These are phyloP conservation scores for Cavia porcellus DNA, from an alignment of 2,113 vertebrate genomes.

Conservation along the genomic window DNA sequence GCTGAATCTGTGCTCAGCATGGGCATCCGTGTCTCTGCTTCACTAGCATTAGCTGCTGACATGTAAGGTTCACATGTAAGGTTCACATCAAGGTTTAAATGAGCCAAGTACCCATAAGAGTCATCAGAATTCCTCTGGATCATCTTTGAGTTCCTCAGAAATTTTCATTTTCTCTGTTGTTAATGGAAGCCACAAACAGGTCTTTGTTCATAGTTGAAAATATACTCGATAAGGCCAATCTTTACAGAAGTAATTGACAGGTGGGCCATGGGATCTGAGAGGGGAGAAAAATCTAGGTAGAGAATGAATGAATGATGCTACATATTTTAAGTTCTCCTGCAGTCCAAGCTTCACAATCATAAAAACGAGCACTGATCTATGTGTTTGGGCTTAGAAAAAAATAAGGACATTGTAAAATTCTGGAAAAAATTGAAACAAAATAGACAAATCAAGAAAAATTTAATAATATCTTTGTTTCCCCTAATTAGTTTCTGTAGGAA, in stretches of 20 bases:
- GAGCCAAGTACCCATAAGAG: neutral
- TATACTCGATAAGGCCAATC: neutral
- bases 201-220: slow-evolving; percentile 12
- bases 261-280: neutral
- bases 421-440: slow-evolving; percentile 8
- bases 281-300: neutral
- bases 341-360: slow-evolving; percentile 12
- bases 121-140: neutral
- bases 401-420: neutral
- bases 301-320: neutral
- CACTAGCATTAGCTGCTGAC: neutral
- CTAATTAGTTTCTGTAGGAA: slow-evolving; percentile 3
- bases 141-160: neutral
- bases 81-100: neutral
- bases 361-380: slow-evolving; percentile 11
- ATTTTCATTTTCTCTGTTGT: slow-evolving; percentile 24
- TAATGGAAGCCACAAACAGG: neutral
- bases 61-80: no score
- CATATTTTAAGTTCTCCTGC: neutral
- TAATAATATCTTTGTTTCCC: neutral
- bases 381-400: neutral
- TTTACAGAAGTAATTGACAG: neutral
- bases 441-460: neutral
- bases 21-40: neutral
- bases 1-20: neutral